Conservation (phyloP, 2,113 vertebrate genomes). For the Nematolebias whitei region DNA sequence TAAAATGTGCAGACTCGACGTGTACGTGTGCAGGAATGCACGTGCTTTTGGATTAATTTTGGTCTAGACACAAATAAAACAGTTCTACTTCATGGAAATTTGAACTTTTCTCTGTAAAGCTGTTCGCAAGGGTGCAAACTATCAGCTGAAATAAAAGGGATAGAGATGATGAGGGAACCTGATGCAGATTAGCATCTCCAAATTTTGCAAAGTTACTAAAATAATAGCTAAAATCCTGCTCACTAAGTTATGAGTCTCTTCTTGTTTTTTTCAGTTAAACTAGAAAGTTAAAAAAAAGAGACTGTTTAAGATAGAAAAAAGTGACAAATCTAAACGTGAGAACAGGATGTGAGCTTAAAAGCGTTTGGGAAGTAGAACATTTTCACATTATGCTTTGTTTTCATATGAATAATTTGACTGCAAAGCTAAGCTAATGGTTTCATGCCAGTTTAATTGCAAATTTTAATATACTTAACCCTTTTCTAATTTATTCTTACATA, state of each 20-base stretch:
- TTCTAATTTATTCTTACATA: no score
- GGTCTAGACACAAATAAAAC: conserved; percentile 40
- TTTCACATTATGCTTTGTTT: neutral
- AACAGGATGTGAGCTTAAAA: conserved; percentile 3
- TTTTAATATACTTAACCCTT: no score
- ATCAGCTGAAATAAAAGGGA: neutral
- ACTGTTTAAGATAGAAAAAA: neutral
- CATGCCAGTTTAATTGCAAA: neutral
- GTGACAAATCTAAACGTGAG: neutral
- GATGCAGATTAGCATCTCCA: neutral
- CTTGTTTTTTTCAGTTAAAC: neutral
- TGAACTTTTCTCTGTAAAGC: neutral
- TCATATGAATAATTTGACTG: neutral
- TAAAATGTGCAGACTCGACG: conserved; percentile 17
- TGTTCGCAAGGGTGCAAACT: neutral
- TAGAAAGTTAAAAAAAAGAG: neutral
- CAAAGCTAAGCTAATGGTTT: neutral
- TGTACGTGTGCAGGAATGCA: neutral
- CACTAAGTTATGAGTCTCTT: no score
- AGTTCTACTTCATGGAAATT: neutral
- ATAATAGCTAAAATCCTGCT: no score
- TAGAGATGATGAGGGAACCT: neutral
- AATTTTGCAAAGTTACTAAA: neutral
- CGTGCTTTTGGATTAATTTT: conserved; percentile 5
- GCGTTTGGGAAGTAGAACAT: neutral